Evolutionary conservation across 1,140 invertebrate genomes (phyloP), one percentile per base, ranked within the genome.

Genomic region (Ips typographus): DNA sequence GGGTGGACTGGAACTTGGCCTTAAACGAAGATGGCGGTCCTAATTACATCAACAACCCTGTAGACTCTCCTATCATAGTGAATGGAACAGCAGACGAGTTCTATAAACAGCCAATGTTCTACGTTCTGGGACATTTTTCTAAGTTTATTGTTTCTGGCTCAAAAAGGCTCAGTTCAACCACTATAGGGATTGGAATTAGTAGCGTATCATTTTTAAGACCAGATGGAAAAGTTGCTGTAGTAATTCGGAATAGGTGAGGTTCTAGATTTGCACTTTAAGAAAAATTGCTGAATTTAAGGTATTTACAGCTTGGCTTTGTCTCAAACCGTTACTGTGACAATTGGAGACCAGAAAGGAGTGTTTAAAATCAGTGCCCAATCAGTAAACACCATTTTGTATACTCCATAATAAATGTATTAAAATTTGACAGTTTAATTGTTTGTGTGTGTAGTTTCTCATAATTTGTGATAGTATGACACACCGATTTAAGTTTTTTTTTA

Each of bases 1-100:
- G 89, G 88, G 81, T 87, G n/a, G 91, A 93, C 78, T 93, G 91
- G 91, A 93, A 92, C 77, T 77, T 92, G 61, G 88, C 84, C 2
- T 76, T 92, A 36, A 81, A 90, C 77, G 72, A 80, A 72, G 75
- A 80, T 52, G 90, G 90, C 47, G 90, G 90, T 5, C 89, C 90
- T 5, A 91, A 87, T 75, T 91, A 87, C 84, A 85, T 83, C 0
- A 80, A 85, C 4, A 90, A 91, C 72, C 82, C 81, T 76, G 87
- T 90, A 6, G 90, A 92, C 78, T 81, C 88, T 38, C 83, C 90
- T 2, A 86, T 92, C 41, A 85, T 91, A 71, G 86, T 90, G 0
- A 85, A 90, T 74, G 73, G 77, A 7, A 78, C 77, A 7, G 73
- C 72, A n/a, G 72, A 69, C 38, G 83, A 89, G 77, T 91, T 91